Evolutionary conservation across 2,888 invertebrate genomes (phyloP).

Genomic region (Acheta domesticus): DNA sequence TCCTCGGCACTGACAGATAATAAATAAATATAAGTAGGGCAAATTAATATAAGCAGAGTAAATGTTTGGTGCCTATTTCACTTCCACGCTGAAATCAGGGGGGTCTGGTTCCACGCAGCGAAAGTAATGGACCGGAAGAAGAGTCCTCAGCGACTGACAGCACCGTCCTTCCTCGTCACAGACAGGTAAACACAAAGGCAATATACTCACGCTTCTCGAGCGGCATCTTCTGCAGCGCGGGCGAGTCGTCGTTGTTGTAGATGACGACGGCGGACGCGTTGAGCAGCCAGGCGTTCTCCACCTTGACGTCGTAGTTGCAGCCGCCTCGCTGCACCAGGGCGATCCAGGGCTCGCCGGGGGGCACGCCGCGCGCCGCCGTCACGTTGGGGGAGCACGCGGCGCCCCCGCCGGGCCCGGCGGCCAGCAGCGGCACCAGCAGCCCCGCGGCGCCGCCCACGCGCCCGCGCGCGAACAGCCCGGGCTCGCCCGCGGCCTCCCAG

Average conservation of each 20-base stretch:
- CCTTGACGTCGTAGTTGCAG: conserved; percentile 80
- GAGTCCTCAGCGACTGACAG: too few species aligned
- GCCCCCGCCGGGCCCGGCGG: conserved; percentile 55
- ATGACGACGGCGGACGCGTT: conserved; percentile 78
- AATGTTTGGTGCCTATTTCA: too few species aligned
- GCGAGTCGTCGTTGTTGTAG: conserved; percentile 71
- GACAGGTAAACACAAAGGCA: too few species aligned
- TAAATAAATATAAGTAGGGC: too few species aligned
- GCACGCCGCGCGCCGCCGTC: conserved; percentile 43
- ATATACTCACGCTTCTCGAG: conserved; percentile 52
- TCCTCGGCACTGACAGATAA: too few species aligned
- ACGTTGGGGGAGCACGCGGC: conserved; percentile 60
- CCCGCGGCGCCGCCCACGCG: conserved; percentile 63
- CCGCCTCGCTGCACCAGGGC: conserved; percentile 74
- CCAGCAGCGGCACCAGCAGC: conserved; percentile 66
- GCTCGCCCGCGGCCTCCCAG: conserved; percentile 46
- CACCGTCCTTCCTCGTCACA: too few species aligned
- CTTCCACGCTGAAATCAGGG: too few species aligned
- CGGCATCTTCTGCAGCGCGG: conserved; percentile 72
- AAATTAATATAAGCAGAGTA: too few species aligned
- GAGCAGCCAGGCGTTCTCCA: conserved; percentile 68
- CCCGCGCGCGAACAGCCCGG: conserved; percentile 63
- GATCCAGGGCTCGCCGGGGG: conserved; percentile 64
- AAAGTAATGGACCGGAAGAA: too few species aligned
- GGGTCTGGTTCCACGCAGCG: too few species aligned